Evolutionary conservation across 2,113 vertebrate genomes (phyloP).

Genomic region (Cebus imitator): DNA sequence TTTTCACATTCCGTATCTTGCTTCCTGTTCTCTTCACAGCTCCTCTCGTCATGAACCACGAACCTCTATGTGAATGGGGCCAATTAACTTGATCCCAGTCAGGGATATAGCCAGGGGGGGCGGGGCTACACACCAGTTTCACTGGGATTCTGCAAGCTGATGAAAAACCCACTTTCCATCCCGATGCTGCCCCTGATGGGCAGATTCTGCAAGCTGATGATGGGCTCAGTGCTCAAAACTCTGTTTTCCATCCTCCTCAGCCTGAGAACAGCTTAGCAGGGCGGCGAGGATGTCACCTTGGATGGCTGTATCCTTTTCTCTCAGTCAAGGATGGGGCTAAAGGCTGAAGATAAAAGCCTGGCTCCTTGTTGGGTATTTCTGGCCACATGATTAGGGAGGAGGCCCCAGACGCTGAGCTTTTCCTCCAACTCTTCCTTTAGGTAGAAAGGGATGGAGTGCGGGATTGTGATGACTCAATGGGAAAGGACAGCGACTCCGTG

Average conservation of each 20-base stretch:
- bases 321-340: constrained; percentile 57
- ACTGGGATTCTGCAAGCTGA: background rate
- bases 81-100: background rate
- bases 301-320: background rate
- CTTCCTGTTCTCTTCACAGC: background rate
- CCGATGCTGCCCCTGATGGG: rapidly evolving
- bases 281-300: constrained; percentile 19
- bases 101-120: background rate
- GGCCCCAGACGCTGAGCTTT: constrained; percentile 47
- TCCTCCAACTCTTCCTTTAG: constrained; percentile 44
- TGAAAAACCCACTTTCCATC: background rate
- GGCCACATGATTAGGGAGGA: constrained; percentile 50
- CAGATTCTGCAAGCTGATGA: background rate
- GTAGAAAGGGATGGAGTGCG: constrained; percentile 49
- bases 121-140: no score
- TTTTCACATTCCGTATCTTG: background rate
- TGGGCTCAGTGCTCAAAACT: constrained; percentile 65
- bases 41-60: background rate
- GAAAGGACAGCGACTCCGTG: constrained; percentile 40
- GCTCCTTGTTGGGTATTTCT: constrained; percentile 57
- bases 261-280: constrained; percentile 53
- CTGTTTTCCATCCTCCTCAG: constrained; percentile 35
- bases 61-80: background rate
- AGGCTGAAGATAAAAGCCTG: constrained; percentile 61
- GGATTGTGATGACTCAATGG: constrained; percentile 41